Percentiles rank a stretch among this genome's conserved stretches.
Evolutionary conservation across 2,888 invertebrate genomes (phyloP).

Genomic region (Herminia tarsipennalis): DNA sequence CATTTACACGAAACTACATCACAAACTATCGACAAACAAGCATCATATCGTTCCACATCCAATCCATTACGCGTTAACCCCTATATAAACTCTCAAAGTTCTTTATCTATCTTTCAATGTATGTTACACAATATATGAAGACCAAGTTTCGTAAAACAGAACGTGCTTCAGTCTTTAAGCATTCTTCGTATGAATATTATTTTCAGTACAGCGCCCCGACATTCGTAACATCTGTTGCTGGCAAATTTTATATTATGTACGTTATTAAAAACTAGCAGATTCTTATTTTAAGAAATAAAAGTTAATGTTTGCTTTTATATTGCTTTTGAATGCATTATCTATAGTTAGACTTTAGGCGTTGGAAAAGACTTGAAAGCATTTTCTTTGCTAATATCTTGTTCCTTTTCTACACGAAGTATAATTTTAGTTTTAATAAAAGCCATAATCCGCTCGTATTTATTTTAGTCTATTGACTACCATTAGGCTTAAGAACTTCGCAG

Average conservation of each 20-base stretch:
- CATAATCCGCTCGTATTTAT: no score
- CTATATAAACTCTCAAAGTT: not conserved
- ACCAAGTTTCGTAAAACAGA: constrained; percentile 3
- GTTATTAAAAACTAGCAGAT: constrained; percentile 32
- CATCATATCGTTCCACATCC: constrained; percentile 10
- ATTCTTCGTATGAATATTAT: constrained; percentile 58
- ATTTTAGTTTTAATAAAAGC: no score
- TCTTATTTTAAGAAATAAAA: constrained; percentile 6
- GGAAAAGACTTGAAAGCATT: no score
- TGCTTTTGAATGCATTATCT: not conserved
- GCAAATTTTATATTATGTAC: constrained; percentile 32
- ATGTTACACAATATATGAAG: constrained; percentile 12
- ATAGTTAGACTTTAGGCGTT: not conserved
- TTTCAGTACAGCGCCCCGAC: constrained; percentile 47
- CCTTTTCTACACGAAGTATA: no score
- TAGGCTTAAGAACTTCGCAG: no score
- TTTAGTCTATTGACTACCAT: no score
- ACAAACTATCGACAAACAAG: constrained; percentile 26
- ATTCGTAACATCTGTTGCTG: constrained; percentile 50
- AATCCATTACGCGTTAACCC: constrained; percentile 26
- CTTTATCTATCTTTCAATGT: constrained; percentile 19
- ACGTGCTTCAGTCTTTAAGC: constrained; percentile 35
- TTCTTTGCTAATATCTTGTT: no score
- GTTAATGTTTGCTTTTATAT: not conserved
- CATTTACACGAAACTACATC: constrained; percentile 35